Conservation (phyloP, 2,797 vertebrate genomes). For the Falco novaeseelandiae region DNA sequence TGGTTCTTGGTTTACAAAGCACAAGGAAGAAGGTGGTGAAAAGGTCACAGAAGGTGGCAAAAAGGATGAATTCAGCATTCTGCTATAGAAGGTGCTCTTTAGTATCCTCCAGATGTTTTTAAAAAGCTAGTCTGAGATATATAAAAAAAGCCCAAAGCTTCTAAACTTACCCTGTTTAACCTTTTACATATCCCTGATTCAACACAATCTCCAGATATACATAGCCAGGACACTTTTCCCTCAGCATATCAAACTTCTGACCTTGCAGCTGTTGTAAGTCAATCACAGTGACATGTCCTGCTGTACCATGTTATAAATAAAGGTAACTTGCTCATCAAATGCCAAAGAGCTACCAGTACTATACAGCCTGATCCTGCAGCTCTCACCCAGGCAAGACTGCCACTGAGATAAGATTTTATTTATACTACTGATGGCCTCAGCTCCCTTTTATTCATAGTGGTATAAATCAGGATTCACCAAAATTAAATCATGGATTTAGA, state of each 20-base stretch:
- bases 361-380: background rate
- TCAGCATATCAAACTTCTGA: constrained; percentile 59
- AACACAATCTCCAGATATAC: constrained; percentile 51
- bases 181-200: constrained; percentile 62
- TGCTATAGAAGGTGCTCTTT: background rate
- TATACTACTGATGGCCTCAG: background rate
- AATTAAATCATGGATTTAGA: constrained; percentile 6
- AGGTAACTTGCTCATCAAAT: constrained; percentile 64
- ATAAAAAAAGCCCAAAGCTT: background rate
- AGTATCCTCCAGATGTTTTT: constrained; percentile 33
- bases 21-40: background rate
- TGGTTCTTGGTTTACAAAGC: constrained; percentile 41
- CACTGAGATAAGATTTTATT: background rate
- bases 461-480: constrained; percentile 21
- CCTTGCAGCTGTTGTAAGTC: constrained; percentile 67
- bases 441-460: background rate
- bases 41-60: constrained; percentile 23
- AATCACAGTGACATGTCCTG: constrained; percentile 23
- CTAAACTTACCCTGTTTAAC: constrained; percentile 35
- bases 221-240: constrained; percentile 31
- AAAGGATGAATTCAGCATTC: constrained; percentile 44
- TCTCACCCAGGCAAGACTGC: background rate
- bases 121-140: background rate
- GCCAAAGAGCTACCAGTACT: constrained; percentile 14
- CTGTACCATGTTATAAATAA: constrained; percentile 71